Conservation (phyloP, 2,888 invertebrate species). For the Schizotus pectinicornis region DNA sequence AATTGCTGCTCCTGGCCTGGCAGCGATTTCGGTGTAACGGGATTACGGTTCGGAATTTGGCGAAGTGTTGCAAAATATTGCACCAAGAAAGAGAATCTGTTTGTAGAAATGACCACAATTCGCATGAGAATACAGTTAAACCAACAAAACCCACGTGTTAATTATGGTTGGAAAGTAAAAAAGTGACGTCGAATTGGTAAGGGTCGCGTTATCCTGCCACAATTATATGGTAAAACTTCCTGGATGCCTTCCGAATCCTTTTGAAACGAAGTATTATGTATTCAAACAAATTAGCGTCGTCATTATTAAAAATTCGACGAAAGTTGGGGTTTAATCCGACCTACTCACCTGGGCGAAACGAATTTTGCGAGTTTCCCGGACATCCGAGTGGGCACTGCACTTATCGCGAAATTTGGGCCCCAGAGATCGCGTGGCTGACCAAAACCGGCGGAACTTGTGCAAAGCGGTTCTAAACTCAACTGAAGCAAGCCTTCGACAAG, state of each 20-base stretch:
- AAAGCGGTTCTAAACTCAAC: conserved; percentile 30
- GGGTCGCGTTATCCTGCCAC: neutral
- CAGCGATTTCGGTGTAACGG: conserved; percentile 3
- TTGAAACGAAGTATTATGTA: too few relatives aligned
- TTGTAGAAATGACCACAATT: conserved; percentile 8
- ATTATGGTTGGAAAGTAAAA: neutral
- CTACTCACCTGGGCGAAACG: neutral
- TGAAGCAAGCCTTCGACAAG: conserved; percentile 30
- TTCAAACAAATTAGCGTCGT: neutral
- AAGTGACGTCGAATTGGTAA: neutral
- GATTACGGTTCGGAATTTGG: conserved; percentile 1
- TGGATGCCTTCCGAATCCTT: too few relatives aligned
- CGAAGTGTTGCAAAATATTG: conserved; percentile 11
- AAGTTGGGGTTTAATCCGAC: neutral
- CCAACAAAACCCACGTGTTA: neutral
- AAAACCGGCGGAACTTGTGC: conserved; percentile 26
- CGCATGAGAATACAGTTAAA: neutral
- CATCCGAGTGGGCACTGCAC: conserved; percentile 5
- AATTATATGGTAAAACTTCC: too few relatives aligned
- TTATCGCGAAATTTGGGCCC: neutral
- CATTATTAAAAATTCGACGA: neutral
- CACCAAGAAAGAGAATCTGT: conserved; percentile 2
- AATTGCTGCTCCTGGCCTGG: neutral
- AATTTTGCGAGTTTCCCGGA: conserved; percentile 13
- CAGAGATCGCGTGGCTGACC: conserved; percentile 2